These are phyloP conservation scores for Petaurus breviceps DNA, from an alignment of 2,113 vertebrate species.

Conservation along the genomic window DNA sequence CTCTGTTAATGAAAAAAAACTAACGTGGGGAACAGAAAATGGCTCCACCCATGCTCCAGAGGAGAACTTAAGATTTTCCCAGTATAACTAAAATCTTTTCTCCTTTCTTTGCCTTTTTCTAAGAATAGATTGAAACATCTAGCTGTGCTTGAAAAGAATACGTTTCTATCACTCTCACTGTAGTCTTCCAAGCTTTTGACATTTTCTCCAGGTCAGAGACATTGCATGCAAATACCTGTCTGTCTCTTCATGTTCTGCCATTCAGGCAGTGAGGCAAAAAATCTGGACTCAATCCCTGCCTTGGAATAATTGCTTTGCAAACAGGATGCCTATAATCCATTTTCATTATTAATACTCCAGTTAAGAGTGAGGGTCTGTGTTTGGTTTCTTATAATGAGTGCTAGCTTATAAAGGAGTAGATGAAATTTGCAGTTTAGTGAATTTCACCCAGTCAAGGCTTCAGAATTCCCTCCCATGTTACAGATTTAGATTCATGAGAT, in stretches of 20 bases:
- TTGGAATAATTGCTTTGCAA: constrained; percentile 79
- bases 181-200: constrained; percentile 54
- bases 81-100: constrained; percentile 44
- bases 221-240: constrained; percentile 68
- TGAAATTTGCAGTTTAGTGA: constrained; percentile 60
- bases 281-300: constrained; percentile 71
- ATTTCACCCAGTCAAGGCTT: constrained; percentile 61
- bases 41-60: constrained; percentile 32
- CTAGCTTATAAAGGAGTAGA: constrained; percentile 71
- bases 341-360: constrained; percentile 82
- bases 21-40: constrained; percentile 22
- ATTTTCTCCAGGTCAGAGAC: constrained; percentile 74
- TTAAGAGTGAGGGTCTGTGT: constrained; percentile 75
- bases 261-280: constrained; percentile 70
- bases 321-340: constrained; percentile 73
- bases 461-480: constrained; percentile 59
- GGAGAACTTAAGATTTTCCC: constrained; percentile 34
- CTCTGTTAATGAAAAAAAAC: constrained; percentile 65
- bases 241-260: constrained; percentile 65
- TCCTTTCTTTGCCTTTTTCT: constrained; percentile 57
- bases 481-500: constrained; percentile 71
- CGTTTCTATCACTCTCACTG: constrained; percentile 32
- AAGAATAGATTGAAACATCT: constrained; percentile 59
- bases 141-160: constrained; percentile 21
- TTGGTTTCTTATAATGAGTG: constrained; percentile 78